A percentile compares a stretch with the other conserved stretches of the same genome.
Evolutionary conservation across 1,140 invertebrate species (phyloP).

Genomic region (Tetraneura akinire): DNA sequence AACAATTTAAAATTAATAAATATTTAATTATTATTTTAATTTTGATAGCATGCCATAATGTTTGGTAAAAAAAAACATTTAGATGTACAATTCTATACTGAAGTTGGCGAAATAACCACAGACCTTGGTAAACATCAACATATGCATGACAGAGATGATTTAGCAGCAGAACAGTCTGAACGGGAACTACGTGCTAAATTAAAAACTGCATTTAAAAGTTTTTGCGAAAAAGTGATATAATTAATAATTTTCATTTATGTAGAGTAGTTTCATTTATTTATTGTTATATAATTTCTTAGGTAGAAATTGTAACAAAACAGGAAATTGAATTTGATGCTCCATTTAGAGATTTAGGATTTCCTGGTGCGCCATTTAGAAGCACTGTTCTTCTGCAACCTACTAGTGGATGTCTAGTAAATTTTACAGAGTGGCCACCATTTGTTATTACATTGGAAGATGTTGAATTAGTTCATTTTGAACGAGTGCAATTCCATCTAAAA

Average conservation of each 20-base stretch:
- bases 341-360: slow-evolving; percentile 96
- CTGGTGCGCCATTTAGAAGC: slow-evolving; percentile 94
- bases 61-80: slow-evolving; percentile 99
- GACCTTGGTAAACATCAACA: slow-evolving; percentile 99
- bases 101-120: slow-evolving; percentile 99
- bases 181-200: slow-evolving; percentile 93
- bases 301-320: slow-evolving; percentile 93
- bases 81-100: slow-evolving; percentile 99
- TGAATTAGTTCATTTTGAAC: slow-evolving; percentile 97
- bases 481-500: slow-evolving; percentile 97
- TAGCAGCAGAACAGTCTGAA: slow-evolving; percentile 97
- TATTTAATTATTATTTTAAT: background rate
- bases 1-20: too few relatives aligned
- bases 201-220: slow-evolving; percentile 96
- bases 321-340: slow-evolving; percentile 98
- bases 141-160: slow-evolving; percentile 98
- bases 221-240: slow-evolving; percentile 82
- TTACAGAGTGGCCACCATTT: slow-evolving; percentile 99
- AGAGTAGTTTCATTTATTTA: background rate
- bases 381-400: slow-evolving; percentile 97
- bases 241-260: background rate
- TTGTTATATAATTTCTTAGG: slow-evolving; percentile 60
- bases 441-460: slow-evolving; percentile 97
- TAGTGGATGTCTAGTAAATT: slow-evolving; percentile 92
- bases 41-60: slow-evolving; percentile 87